Percentiles rank a stretch among this genome's conserved stretches.
Conservation (phyloP, 2,113 vertebrate species). For the Lophotis ruficrista region DNA sequence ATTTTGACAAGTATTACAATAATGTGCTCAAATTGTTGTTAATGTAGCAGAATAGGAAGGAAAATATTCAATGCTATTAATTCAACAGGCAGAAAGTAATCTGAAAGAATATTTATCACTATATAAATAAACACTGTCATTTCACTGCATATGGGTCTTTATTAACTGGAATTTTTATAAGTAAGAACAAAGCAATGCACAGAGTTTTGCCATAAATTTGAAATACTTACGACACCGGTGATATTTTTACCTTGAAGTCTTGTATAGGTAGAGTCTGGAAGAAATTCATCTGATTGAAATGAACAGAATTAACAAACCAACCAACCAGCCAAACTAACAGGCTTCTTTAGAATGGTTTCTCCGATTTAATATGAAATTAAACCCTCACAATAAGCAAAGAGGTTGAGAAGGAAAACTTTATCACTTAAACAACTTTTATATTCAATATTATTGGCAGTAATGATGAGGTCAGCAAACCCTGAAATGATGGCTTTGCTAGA, state of each 20-base stretch:
- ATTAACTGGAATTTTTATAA: not conserved
- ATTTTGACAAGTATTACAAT: not conserved
- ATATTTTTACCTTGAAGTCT: not conserved
- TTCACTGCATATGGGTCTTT: not conserved
- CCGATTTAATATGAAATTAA: not conserved
- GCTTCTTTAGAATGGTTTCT: not conserved
- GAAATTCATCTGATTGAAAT: not conserved
- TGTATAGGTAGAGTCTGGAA: not conserved
- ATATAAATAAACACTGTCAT: not conserved
- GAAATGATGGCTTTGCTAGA: not conserved
- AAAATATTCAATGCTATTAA: not conserved
- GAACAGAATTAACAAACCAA: not conserved
- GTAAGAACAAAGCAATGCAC: not conserved
- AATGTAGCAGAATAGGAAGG: not conserved
- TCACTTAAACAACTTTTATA: not conserved
- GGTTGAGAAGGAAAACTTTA: not conserved
- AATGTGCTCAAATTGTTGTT: not conserved
- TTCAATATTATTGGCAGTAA: not conserved
- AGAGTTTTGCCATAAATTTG: not conserved
- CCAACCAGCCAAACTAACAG: not conserved
- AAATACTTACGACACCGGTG: not conserved
- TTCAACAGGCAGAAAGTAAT: constrained; percentile 1
- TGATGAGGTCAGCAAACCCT: not conserved
- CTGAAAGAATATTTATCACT: not conserved
- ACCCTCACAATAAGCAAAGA: not conserved